Base-by-base conservation (phyloP, 2,888 invertebrate genomes). In the Dasypolia templi region DNA sequence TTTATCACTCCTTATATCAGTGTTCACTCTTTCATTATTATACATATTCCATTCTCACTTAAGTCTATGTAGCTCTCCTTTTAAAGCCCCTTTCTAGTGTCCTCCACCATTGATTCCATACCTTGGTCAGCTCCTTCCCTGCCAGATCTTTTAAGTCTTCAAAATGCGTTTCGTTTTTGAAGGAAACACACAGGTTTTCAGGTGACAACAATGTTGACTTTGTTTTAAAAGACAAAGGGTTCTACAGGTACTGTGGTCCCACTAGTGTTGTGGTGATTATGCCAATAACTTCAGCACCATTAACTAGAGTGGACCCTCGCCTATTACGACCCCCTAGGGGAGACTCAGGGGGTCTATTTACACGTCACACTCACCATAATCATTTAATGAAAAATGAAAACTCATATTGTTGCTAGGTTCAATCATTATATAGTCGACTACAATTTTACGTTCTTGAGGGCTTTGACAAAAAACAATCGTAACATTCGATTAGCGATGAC, bases 341-440 rank as follows among this genome's bases (percentile, higher is more conserved):
- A 12, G 19, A 39, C 22, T 61, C 70, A 59, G 51, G 68, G 61
- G 70, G 39, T 62, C 46, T 61, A 83, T 79, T 71, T 58, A 72
- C 79, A 74, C 63, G 74, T 82, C 71, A 80, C 64, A 44, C 53
- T 73, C 63, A 81, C 76, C 62, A 63, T 80, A 82, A 73, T 83
- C 73, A 81, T 84, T 82, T 85, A 77, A 85, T 84, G 53, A 72
- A 72, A 66, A 74, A 75, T 76, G 75, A 76, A 70, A 64, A 66
- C 44, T 72, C 56, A 62, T 63, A 65, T 39, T 61, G 62, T 72
- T 67, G 53, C 46, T 46, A 42, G 56, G 39, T 69, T 72, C 75
- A 75, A 75, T 77, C 69, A 75, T 75, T 82, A 77, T 68, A 80
- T 78, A 55, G 64, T 22, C 35, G 22, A 63, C 67, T 26, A 44